A percentile compares a stretch with the other conserved stretches of the same genome.
phyloP scores from a whole-genome alignment of 2,888 invertebrate genomes.

The Agriopis aurantiaria region DNA sequence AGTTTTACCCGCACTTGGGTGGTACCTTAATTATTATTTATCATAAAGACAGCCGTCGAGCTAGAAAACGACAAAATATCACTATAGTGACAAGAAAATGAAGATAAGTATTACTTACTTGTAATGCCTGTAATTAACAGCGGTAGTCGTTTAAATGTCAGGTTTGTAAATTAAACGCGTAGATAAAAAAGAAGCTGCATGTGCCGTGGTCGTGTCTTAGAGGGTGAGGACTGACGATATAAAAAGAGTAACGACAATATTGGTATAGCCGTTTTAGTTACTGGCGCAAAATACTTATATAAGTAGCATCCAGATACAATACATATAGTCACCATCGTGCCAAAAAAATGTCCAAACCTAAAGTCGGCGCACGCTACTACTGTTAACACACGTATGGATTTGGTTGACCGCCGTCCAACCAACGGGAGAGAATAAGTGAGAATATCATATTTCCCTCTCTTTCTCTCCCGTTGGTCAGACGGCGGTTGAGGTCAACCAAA shows the following conservation, averaged over 20 bases:
- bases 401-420: too few species aligned
- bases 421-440: too few species aligned
- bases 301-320: too few species aligned
- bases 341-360: too few species aligned
- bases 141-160: conserved; percentile 74
- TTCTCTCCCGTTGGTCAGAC: too few species aligned
- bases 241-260: conserved; percentile 22
- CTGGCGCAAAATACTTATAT: conserved; percentile 8
- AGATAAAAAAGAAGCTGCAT: conserved; percentile 53
- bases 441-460: too few species aligned
- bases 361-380: too few species aligned
- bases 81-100: conserved; percentile 49
- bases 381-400: too few species aligned
- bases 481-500: too few species aligned
- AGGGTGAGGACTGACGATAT: conserved; percentile 37
- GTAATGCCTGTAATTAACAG: conserved; percentile 61
- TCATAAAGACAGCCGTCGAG: conserved; percentile 47
- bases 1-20: conserved; percentile 50
- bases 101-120: conserved; percentile 36
- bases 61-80: conserved; percentile 52
- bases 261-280: conserved; percentile 16
- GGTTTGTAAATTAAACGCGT: conserved; percentile 54
- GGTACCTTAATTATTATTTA: conserved; percentile 47
- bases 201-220: conserved; percentile 42
- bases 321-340: too few species aligned